Conservation (phyloP, 2,888 invertebrate species). For the Luffia ferchaultella region DNA sequence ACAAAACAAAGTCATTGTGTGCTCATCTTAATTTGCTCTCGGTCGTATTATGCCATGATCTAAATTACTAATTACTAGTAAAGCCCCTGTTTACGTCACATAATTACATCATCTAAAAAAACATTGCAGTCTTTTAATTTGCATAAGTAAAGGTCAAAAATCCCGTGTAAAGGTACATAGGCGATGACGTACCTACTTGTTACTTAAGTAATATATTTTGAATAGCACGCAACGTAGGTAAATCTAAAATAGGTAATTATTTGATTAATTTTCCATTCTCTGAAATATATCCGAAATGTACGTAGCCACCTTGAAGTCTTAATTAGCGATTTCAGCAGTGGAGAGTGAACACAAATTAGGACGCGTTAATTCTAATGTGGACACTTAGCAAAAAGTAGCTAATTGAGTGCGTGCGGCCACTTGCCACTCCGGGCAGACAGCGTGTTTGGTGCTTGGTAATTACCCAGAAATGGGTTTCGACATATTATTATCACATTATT, state of each 20-base stretch:
- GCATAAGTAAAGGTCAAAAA: neutral
- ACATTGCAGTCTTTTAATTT: neutral
- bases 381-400: conserved; percentile 46
- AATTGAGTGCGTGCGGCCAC: conserved; percentile 24
- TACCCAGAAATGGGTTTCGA: neutral
- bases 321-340: conserved; percentile 42
- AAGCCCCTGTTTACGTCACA: no score
- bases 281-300: neutral
- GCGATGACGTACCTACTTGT: neutral
- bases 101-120: neutral
- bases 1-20: no score
- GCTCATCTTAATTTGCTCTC: no score
- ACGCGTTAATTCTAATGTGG: conserved; percentile 46
- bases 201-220: neutral
- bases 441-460: no score
- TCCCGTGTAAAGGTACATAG: neutral
- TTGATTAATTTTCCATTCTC: neutral
- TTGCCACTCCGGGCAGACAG: neutral
- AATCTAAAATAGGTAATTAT: neutral
- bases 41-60: no score
- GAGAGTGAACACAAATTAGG: conserved; percentile 47
- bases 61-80: no score
- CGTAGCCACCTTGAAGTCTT: conserved; percentile 34
- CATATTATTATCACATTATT: neutral
- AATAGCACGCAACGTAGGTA: neutral